Evolutionary conservation across 2,888 invertebrate genomes (phyloP), one percentile per base, ranked within the genome.

Genomic region (Xestia c-nigrum): DNA sequence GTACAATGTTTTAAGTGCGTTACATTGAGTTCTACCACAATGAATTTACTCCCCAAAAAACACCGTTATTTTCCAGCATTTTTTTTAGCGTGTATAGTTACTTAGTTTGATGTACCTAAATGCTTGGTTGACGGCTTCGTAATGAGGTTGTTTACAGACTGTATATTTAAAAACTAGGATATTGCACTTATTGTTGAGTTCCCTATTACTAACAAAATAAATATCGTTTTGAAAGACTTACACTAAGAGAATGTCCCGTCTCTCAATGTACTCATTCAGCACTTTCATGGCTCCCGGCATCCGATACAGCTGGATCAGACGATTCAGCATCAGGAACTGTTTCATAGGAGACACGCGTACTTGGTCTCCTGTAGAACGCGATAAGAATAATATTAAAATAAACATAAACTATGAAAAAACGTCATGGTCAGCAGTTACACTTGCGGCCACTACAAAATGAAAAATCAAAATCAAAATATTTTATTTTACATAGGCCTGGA

Each of bases 221-320:
- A 43, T 19, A n/a, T 5, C 3, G 14, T 24, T 43, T 9, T 64
- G 7, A 6, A 47, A 21, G 7, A 50, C 90, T 77, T 82, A 96
- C 95, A 95, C 91, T 14, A 95, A 86, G 4, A 93, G 80, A 0
- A 95, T 87, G 72, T 96, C 95, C 14, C 91, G 85, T 2, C 96
- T 89, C 52, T 91, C 90, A 46, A 95, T 90, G 77, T 90, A 89
- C 3, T 87, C 87, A 14, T 87, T 88, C 3, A 96, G 88, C 3
- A 90, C 87, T 10, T 87, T 80, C 86, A 95, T 89, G 14, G 93
- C 93, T 47, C 93, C 90, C 1, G 93, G 94, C 71, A 94, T 87
- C 3, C 96, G 92, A 86, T 96, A 96, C 74, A 96, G 88, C 88
- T 96, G 96, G 57, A 95, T 72, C 7, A 95, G 85, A 0, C 96